Evolutionary conservation across 2,797 vertebrate genomes (phyloP).

Genomic region (Geotrypetes seraphini): DNA sequence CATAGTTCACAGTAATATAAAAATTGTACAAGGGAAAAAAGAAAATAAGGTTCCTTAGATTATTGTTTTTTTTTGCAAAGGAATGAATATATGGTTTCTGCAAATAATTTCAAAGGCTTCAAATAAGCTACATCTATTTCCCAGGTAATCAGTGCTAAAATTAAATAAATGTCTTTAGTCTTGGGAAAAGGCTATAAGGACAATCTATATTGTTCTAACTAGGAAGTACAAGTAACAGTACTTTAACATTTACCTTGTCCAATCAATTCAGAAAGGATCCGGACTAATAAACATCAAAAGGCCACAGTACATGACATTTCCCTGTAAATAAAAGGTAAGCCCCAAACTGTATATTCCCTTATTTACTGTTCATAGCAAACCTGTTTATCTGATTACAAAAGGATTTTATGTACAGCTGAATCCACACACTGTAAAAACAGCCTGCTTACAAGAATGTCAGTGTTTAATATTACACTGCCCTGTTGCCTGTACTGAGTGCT

Average conservation of each 20-base stretch:
- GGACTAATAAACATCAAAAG: conserved; percentile 7
- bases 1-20: conserved; percentile 27
- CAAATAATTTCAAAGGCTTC: conserved; percentile 40
- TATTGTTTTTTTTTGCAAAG: conserved; percentile 25
- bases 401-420: not conserved
- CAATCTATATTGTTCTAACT: conserved; percentile 2
- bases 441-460: not conserved
- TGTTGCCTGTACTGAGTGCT: rapidly evolving
- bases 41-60: conserved; percentile 29
- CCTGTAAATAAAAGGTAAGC: conserved; percentile 1
- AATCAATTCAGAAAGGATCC: conserved; percentile 7
- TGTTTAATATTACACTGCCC: not conserved
- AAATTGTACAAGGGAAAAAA: conserved; percentile 28
- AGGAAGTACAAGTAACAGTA: conserved; percentile 8
- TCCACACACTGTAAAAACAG: not conserved
- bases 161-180: conserved; percentile 23
- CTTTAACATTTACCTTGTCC: conserved; percentile 23
- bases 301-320: conserved; percentile 6
- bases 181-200: conserved; percentile 10
- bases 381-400: not conserved
- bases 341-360: not conserved
- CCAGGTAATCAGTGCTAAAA: conserved; percentile 19
- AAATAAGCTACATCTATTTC: conserved; percentile 23
- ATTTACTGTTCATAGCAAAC: not conserved
- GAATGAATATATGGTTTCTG: conserved; percentile 31